These are phyloP conservation scores for Melanocharis versteri DNA, from an alignment of 2,113 vertebrate species.

Conservation along the genomic window DNA sequence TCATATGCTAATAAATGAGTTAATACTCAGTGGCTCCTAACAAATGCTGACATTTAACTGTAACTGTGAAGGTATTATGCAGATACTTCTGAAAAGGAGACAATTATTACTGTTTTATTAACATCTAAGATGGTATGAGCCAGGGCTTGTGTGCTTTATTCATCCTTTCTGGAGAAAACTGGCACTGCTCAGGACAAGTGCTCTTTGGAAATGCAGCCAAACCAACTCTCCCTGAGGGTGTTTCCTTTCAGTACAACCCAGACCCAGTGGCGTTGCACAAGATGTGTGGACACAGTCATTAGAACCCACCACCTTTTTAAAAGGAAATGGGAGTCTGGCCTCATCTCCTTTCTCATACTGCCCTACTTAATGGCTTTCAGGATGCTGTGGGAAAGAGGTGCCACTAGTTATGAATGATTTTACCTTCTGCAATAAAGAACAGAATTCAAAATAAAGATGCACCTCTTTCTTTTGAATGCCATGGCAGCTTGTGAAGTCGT, in stretches of 20 bases:
- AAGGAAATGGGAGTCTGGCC: not conserved
- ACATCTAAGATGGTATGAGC: not conserved
- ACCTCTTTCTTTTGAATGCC: not conserved
- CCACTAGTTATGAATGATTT: not conserved
- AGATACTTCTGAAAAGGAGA: not conserved
- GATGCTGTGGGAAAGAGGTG: not conserved
- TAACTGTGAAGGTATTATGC: not conserved
- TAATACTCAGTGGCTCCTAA: not conserved
- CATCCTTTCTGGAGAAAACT: not conserved
- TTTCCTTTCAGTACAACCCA: not conserved
- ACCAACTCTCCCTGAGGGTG: not conserved
- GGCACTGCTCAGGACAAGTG: not conserved
- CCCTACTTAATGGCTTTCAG: not conserved
- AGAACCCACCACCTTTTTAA: not conserved
- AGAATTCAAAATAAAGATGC: not conserved
- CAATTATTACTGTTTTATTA: not conserved
- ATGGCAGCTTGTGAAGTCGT: not conserved
- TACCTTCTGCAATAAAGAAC: not conserved
- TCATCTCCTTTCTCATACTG: not conserved
- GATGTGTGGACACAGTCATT: not conserved
- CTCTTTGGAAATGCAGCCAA: not conserved
- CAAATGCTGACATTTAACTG: not conserved
- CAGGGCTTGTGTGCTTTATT: not conserved
- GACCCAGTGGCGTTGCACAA: not conserved
- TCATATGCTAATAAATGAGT: not conserved